Base-by-base conservation (phyloP, 1,140 invertebrate species). In the Notospermus geniculatus region DNA sequence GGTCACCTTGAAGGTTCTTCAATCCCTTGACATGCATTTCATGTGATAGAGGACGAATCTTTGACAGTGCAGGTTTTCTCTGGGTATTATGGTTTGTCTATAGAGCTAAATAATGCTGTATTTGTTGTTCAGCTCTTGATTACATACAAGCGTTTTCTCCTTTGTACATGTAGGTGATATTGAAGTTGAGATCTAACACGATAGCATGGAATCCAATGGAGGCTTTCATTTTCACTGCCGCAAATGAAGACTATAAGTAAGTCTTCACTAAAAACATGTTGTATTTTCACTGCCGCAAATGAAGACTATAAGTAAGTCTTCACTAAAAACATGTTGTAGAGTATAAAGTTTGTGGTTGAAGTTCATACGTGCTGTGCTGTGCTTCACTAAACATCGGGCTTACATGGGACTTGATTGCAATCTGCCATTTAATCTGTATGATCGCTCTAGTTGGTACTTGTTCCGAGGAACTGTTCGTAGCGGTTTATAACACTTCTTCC, bases 191-290 rank as follows among this genome's bases (percentile, higher is more conserved):
- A 66, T 88, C 89, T 19, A 99, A 98, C 85, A 88, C 90, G 63
- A 72, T 99, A 1, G 85, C 87, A 19, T 99, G 97, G 96, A 99
- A 99, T 87, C 97, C 97, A 5, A 95, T 98, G 91, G 95, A 99
- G 83, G 91, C 95, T 15, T 97, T 91, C 75, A 88, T 90, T 56
- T 98, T 99, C 73, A 96, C 93, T 9, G 91, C 89, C 59, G 97
- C 96, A 9, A 98, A 91, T 87, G 97, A 99, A 84, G 96, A 99
- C 85, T 98, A 95, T 77, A 97, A 98, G 95, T 98, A 84, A 86
- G 71, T 73, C 7, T 39, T 29, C 63, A n/a, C 22, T n/a, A 62
- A 17, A 57, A 23, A 19, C 4, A n/a, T n/a, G n/a, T n/a, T n/a
- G n/a, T n/a, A n/a, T n/a, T n/a, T n/a, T n/a, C n/a, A 96, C 93